Conservation (phyloP, 1,140 invertebrate species). For the Bombyx mori region ASM3026992v2 NC_085118.1:10074001-10074500, state of each 20-base stretch:
- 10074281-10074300: constrained; percentile 10
- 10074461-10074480: too few relatives aligned
- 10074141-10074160: constrained; percentile 10
- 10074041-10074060: constrained; percentile 1
- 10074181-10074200: constrained; percentile 9
- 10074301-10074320: neutral
- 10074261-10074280: neutral
- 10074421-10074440: too few relatives aligned
- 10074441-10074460: too few relatives aligned
- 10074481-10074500: too few relatives aligned
- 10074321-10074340: neutral
- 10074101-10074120: constrained; percentile 28
- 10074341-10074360: too few relatives aligned
- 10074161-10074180: constrained; percentile 4
- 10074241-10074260: constrained; percentile 12
- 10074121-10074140: constrained; percentile 17
- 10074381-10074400: too few relatives aligned
- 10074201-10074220: constrained; percentile 10
- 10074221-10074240: constrained; percentile 16
- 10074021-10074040: too few relatives aligned
- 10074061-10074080: neutral
- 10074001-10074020: too few relatives aligned
- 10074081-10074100: constrained; percentile 6
- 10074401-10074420: too few relatives aligned
- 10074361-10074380: too few relatives aligned